A percentile compares a stretch with the other conserved stretches of the same genome.
phyloP scores from a whole-genome alignment of 2,113 vertebrate species.

The Odocoileus virginianus region DNA sequence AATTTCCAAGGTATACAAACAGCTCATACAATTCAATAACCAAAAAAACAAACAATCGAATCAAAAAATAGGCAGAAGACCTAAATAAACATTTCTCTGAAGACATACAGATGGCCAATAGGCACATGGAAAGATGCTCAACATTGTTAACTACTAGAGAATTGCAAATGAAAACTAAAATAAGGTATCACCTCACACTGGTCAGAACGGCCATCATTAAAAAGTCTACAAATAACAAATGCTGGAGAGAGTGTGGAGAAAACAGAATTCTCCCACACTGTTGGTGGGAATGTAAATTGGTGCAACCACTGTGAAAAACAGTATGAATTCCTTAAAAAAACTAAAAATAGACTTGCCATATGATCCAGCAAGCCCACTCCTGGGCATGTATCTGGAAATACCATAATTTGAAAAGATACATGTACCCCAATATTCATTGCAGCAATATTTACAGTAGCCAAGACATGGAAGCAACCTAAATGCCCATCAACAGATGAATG shows the following conservation, averaged over 20 bases:
- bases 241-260: not conserved
- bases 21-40: not conserved
- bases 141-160: not conserved
- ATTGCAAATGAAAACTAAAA: not conserved
- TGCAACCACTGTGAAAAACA: not conserved
- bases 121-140: not conserved
- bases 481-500: not conserved
- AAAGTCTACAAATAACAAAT: not conserved
- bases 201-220: not conserved
- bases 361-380: not conserved
- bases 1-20: not conserved
- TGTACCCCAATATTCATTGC: not conserved
- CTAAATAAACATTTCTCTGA: not conserved
- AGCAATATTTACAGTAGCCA: not conserved
- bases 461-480: not conserved
- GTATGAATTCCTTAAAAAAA: not conserved
- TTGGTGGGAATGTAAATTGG: not conserved
- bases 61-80: not conserved
- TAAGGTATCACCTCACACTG: not conserved
- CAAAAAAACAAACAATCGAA: not conserved
- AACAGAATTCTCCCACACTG: not conserved
- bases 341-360: not conserved
- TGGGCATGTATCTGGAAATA: not conserved
- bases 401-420: not conserved
- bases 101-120: not conserved